Percentiles rank a stretch among this genome's conserved stretches.
These are phyloP conservation scores for Galleria mellonella DNA, from an alignment of 1,140 invertebrate species.

Conservation along the genomic window DNA sequence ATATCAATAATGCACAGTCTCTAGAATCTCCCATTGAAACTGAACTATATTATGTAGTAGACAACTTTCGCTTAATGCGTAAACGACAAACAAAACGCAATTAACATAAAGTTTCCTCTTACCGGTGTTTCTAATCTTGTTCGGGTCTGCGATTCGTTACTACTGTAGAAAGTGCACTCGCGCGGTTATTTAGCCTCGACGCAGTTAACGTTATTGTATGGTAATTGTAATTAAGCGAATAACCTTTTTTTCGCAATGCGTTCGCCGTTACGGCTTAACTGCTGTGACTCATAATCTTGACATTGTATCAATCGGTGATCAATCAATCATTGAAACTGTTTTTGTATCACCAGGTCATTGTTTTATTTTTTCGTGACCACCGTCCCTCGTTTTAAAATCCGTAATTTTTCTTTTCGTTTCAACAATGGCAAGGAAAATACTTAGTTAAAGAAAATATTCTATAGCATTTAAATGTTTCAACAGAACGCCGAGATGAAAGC, in stretches of 20 bases:
- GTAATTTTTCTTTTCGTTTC: neutral
- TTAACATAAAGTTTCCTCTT: slow-evolving; percentile 12
- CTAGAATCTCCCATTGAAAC: no score
- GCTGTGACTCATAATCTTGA: slow-evolving; percentile 13
- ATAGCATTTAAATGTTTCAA: slow-evolving; percentile 9
- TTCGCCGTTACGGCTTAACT: slow-evolving; percentile 11
- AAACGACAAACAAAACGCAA: slow-evolving; percentile 7
- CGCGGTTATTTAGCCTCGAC: slow-evolving; percentile 5
- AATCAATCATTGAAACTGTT: slow-evolving; percentile 19
- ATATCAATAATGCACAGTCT: no score
- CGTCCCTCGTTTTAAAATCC: neutral
- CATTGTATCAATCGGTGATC: slow-evolving; percentile 7
- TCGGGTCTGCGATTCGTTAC: neutral
- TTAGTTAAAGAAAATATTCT: neutral
- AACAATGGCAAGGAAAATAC: slow-evolving; percentile 24
- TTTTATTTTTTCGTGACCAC: slow-evolving; percentile 12
- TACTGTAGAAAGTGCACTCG: slow-evolving; percentile 12
- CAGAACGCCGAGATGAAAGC: slow-evolving; percentile 65
- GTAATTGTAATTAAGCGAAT: slow-evolving; percentile 16
- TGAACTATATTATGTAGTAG: no score
- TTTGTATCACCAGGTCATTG: slow-evolving; percentile 14
- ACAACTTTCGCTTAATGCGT: no score
- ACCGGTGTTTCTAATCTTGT: neutral
- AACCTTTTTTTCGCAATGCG: slow-evolving; percentile 3
- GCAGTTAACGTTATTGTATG: slow-evolving; percentile 13